These are phyloP conservation scores for Trematomus loennbergii DNA, from an alignment of 2,113 vertebrate genomes.

Conservation along the genomic window DNA sequence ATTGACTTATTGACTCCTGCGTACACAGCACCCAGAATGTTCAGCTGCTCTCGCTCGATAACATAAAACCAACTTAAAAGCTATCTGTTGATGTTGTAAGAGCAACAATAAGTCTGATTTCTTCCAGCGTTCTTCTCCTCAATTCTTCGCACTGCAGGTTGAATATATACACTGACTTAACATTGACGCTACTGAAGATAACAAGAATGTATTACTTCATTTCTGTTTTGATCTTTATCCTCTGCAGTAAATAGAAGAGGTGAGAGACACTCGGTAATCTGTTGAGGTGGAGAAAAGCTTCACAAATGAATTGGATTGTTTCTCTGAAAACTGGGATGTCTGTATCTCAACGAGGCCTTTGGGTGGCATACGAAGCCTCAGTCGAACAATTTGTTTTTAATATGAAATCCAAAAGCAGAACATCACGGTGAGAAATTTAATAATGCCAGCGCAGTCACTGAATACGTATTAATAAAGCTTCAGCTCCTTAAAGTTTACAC, in stretches of 20 bases:
- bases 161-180: not conserved
- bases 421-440: conserved; percentile 48
- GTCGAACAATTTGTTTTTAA: conserved; percentile 19
- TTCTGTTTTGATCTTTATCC: conserved; percentile 1
- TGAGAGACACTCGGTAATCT: not conserved
- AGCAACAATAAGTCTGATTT: not conserved
- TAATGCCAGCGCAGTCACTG: conserved; percentile 29
- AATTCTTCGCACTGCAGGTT: not conserved
- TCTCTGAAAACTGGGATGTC: conserved; percentile 1
- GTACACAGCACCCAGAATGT: not conserved
- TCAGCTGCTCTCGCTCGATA: not conserved
- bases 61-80: not conserved
- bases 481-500: too few relatives aligned
- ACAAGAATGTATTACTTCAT: not conserved
- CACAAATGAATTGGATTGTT: not conserved
- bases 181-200: not conserved
- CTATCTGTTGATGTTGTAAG: not conserved
- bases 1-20: conserved; percentile 13
- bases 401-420: conserved; percentile 20
- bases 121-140: not conserved
- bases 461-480: conserved; percentile 46
- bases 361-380: conserved; percentile 6
- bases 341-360: not conserved
- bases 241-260: not conserved
- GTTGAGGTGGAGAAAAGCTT: not conserved